phyloP scores from a whole-genome alignment of 2,113 vertebrate species.

The Petromus typicus region DNA sequence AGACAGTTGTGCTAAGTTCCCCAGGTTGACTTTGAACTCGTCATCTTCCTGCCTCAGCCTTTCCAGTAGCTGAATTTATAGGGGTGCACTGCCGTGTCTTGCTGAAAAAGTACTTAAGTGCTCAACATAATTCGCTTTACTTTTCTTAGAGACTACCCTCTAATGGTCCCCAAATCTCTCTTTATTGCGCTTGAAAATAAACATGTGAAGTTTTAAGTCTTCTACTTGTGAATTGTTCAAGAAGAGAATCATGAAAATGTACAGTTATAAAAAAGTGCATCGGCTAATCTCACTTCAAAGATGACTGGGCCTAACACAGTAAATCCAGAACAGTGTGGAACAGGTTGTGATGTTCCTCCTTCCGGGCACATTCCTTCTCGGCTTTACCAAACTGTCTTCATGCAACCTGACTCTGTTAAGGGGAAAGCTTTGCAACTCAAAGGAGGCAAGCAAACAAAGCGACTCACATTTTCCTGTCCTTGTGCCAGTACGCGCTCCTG shows the following conservation, averaged over 20 bases:
- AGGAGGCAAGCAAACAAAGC: background rate
- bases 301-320: background rate
- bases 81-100: background rate
- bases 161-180: background rate
- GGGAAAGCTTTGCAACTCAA: background rate
- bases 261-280: background rate
- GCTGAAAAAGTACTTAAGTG: background rate
- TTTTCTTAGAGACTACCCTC: slow-evolving; percentile 5
- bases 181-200: background rate
- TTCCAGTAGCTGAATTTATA: background rate
- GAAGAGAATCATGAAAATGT: background rate
- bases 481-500: background rate
- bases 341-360: background rate
- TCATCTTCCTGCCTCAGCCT: background rate
- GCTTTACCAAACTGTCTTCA: background rate
- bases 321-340: background rate
- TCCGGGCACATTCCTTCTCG: background rate
- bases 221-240: slow-evolving; percentile 17
- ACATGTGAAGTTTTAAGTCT: background rate
- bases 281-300: background rate
- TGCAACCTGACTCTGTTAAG: background rate
- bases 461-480: background rate
- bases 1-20: background rate
- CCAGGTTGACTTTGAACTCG: background rate
- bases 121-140: background rate